Conservation (phyloP, 2,113 vertebrate species). For the Chlorocebus sabaeus region DNA sequence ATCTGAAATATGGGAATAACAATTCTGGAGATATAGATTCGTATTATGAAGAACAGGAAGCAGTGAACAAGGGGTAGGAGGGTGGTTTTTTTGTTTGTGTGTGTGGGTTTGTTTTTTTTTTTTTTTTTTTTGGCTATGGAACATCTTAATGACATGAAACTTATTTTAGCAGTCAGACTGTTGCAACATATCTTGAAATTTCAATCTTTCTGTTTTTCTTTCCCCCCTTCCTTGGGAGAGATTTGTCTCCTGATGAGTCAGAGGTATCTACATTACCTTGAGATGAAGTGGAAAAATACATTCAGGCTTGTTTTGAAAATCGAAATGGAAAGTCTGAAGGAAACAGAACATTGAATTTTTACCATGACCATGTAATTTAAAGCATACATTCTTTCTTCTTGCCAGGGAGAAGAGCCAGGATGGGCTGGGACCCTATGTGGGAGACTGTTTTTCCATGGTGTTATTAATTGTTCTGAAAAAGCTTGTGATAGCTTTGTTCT, state of each 20-base stretch:
- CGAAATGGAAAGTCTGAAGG: not conserved
- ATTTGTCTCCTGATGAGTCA: conserved; percentile 2
- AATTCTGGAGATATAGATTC: not conserved
- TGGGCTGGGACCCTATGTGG: not conserved
- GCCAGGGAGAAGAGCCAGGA: not conserved
- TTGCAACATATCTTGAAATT: not conserved
- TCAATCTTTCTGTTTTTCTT: not conserved
- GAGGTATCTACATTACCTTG: not conserved
- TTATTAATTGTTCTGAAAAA: not conserved
- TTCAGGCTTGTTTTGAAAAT: not conserved
- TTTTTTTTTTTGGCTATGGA: not conserved
- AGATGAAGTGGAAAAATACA: not conserved
- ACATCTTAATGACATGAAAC: not conserved
- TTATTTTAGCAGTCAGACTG: not conserved
- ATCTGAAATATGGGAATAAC: not conserved
- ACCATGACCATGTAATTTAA: not conserved
- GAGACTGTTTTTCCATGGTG: not conserved
- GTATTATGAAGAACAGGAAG: not conserved
- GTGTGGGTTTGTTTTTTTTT: no score
- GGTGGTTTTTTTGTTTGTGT: not conserved
- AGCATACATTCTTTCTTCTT: not conserved
- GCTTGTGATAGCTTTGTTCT: not conserved
- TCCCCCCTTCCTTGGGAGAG: not conserved
- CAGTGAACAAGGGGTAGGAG: no score
- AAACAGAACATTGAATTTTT: not conserved